Evolutionary conservation across 2,888 invertebrate species (phyloP).

Genomic region (Pristionchus mayeri): DNA sequence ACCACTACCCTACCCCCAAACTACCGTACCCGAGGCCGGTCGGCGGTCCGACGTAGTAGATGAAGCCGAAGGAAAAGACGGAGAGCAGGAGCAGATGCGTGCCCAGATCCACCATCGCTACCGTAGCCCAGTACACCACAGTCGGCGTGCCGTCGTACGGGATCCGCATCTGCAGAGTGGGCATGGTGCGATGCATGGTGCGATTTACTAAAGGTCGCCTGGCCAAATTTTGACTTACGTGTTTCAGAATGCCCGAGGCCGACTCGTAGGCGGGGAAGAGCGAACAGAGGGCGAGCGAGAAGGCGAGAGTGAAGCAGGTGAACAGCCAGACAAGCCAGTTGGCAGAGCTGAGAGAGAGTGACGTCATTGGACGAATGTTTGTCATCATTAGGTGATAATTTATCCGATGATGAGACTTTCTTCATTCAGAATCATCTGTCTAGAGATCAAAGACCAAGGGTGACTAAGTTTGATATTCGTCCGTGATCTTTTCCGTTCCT

Average conservation of each 20-base stretch:
- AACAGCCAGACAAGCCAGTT: slow-evolving; percentile 7
- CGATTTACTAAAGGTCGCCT: not conserved
- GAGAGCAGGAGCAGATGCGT: not conserved
- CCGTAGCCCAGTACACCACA: slow-evolving; percentile 31
- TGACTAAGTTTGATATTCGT: too few species aligned
- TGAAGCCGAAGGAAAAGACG: slow-evolving; percentile 3
- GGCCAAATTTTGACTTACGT: not conserved
- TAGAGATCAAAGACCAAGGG: too few species aligned
- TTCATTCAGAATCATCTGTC: too few species aligned
- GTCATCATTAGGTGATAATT: too few species aligned
- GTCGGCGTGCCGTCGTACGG: slow-evolving; percentile 38
- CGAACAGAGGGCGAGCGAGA: slow-evolving; percentile 2
- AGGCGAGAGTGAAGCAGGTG: slow-evolving; percentile 32
- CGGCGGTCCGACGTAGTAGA: slow-evolving; percentile 8
- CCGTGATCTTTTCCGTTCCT: too few species aligned
- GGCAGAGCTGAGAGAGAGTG: not conserved
- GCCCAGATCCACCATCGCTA: slow-evolving; percentile 5
- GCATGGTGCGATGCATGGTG: not conserved
- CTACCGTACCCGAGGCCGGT: not conserved
- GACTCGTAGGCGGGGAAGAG: slow-evolving; percentile 32
- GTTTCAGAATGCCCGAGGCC: not conserved
- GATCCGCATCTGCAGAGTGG: slow-evolving; percentile 20
- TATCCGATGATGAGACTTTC: too few species aligned
- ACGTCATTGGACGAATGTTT: not conserved
- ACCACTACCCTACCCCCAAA: too few species aligned